Percentiles rank a stretch among this genome's conserved stretches.
Conservation (phyloP, 2,113 vertebrate species). For the Mormoops blainvillei region DNA sequence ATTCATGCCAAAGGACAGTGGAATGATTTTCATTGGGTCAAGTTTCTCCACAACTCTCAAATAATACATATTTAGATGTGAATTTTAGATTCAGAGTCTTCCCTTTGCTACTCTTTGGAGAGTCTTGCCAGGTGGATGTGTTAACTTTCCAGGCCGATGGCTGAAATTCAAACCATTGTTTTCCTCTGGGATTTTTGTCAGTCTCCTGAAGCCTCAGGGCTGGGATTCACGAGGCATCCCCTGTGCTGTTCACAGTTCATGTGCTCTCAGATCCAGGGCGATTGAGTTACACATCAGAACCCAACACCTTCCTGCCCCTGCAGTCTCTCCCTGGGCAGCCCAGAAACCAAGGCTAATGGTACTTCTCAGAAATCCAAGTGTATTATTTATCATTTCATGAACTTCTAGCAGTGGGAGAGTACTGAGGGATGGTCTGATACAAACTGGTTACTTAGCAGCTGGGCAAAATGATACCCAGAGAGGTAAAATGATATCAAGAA, state of each 20-base stretch:
- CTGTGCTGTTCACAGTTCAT: constrained; percentile 51
- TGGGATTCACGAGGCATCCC: constrained; percentile 3
- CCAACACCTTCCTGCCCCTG: neutral
- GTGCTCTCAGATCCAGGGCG: neutral
- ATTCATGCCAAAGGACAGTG: constrained; percentile 36
- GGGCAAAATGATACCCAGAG: neutral
- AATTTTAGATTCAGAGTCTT: constrained; percentile 56
- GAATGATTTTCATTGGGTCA: constrained; percentile 47
- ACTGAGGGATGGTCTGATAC: neutral
- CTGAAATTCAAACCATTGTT: constrained; percentile 62
- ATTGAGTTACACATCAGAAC: constrained; percentile 37
- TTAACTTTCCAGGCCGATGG: constrained; percentile 36
- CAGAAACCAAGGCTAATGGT: neutral
- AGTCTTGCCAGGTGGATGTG: constrained; percentile 60
- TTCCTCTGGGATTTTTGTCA: constrained; percentile 52
- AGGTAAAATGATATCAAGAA: neutral
- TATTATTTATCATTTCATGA: neutral
- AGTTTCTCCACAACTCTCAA: constrained; percentile 47
- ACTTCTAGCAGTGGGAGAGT: neutral
- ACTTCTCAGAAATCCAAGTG: constrained; percentile 4
- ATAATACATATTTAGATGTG: constrained; percentile 58
- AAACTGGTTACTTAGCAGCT: neutral
- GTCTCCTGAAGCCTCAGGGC: constrained; percentile 18
- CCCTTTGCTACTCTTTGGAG: constrained; percentile 35
- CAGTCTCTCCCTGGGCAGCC: neutral